Evolutionary conservation across 2,113 vertebrate genomes (phyloP), one percentile per base, ranked within the genome.

Genomic region (Semnornis frantzii): DNA sequence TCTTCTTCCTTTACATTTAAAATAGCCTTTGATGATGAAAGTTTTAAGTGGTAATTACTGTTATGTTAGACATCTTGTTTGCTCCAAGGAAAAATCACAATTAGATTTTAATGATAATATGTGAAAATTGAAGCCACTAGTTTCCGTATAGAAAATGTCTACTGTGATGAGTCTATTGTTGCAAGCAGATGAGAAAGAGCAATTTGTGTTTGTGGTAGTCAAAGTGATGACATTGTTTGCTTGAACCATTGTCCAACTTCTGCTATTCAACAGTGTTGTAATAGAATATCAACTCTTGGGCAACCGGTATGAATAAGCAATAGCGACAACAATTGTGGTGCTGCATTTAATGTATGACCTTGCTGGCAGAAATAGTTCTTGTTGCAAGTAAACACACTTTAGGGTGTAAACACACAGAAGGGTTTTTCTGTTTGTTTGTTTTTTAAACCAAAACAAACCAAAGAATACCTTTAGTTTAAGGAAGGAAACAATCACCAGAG

Each of bases 281-380:
- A 64, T 48, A 88, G 95, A 94, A 72, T 33, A 84, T 62, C 23
- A 86, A 81, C 59, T 87, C 37, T 63, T 79, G 92, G 39, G 34
- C 64, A 95, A 63, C 19, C 10, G 15, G 2, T 4, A 7, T 79
- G 16, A 68, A 88, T 82, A 78, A 96, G 63, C 59, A 72, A 73
- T 23, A 44, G 73, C 64, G 82, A 76, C 48, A 73, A 58, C 85
- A 94, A 85, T 87, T 5, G 4, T 55, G 34, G 76, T 71, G 76
- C 72, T 89, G 66, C 33, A 55, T 64, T 89, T 96, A 95, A 89
- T 77, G 68, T 95, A 84, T 83, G 86, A 91, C 82, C 85, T 90
- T 76, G 60, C 44, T 85, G 70, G 72, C 24, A 87, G 77, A 97
- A 83, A 77, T 57, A 52, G 64, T 74, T n/a, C n/a, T n/a, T 30